Conservation (phyloP, 2,797 vertebrate genomes). For the Rhinophrynus dorsalis region DNA sequence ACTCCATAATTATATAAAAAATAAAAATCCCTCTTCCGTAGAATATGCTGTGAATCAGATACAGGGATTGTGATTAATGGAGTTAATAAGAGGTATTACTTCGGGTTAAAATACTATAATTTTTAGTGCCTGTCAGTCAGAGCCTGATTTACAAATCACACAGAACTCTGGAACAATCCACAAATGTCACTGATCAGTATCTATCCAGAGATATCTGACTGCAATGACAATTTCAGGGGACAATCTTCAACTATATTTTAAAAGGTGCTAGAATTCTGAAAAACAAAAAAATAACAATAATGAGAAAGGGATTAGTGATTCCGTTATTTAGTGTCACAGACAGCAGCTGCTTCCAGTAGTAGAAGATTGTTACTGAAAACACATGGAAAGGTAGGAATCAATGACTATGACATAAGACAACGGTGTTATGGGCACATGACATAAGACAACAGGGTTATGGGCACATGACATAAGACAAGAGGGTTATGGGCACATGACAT, state of each 20-base stretch:
- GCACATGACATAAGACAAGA: too few species aligned
- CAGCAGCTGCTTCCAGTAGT: conserved; percentile 31
- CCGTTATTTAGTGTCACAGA: conserved; percentile 33
- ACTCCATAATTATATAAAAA: too few species aligned
- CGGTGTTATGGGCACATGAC: too few species aligned
- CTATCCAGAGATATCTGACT: too few species aligned
- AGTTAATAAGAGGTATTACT: too few species aligned
- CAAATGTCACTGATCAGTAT: background rate
- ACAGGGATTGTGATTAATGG: too few species aligned
- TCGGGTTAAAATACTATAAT: too few species aligned
- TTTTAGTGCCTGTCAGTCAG: too few species aligned
- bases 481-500: too few species aligned
- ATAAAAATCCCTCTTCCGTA: too few species aligned
- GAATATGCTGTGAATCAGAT: too few species aligned
- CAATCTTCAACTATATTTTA: background rate
- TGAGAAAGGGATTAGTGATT: conserved; percentile 15
- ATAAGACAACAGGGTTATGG: too few species aligned
- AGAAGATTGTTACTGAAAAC: conserved; percentile 26
- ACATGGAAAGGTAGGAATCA: conserved; percentile 21
- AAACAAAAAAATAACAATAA: conserved; percentile 31
- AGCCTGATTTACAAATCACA: background rate
- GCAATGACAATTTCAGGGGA: conserved; percentile 12
- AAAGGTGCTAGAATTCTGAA: conserved; percentile 31
- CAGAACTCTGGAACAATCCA: background rate
- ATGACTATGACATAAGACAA: background rate